Conservation (phyloP, 2,888 invertebrate species). For the Eubasilissa splendida region DNA sequence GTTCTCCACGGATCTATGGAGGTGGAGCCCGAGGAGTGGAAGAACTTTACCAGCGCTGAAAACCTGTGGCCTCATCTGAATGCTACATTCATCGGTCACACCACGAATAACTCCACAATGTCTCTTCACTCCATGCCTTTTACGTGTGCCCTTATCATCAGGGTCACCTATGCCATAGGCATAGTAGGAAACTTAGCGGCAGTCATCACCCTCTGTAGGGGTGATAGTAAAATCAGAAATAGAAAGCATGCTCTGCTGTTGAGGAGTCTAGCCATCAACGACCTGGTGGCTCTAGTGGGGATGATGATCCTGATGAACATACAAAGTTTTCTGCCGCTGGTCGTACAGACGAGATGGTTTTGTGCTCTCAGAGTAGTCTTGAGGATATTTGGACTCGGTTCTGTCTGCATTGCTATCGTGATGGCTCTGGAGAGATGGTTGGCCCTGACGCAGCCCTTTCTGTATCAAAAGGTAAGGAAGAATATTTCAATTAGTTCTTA, state of each 20-base stretch:
- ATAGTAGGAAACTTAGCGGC: slow-evolving; percentile 85
- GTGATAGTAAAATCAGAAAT: slow-evolving; percentile 82
- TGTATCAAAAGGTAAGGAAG: slow-evolving; percentile 85
- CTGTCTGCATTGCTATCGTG: slow-evolving; percentile 89
- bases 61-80: slow-evolving; percentile 43
- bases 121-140: slow-evolving; percentile 56
- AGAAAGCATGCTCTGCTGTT: slow-evolving; percentile 86
- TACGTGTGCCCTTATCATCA: slow-evolving; percentile 67
- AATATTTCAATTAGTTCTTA: not conserved
- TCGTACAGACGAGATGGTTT: slow-evolving; percentile 68
- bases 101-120: slow-evolving; percentile 41
- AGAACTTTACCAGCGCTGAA: slow-evolving; percentile 34
- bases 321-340: slow-evolving; percentile 65
- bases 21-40: slow-evolving; percentile 35
- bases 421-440: slow-evolving; percentile 92
- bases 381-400: slow-evolving; percentile 88
- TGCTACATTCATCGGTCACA: slow-evolving; percentile 37
- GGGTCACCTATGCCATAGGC: slow-evolving; percentile 77
- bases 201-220: slow-evolving; percentile 79
- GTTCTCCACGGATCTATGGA: slow-evolving; percentile 41
- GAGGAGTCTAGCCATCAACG: slow-evolving; percentile 84
- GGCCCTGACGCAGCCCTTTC: slow-evolving; percentile 88
- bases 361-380: slow-evolving; percentile 82
- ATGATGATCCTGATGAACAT: slow-evolving; percentile 82
- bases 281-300: slow-evolving; percentile 84